Base-by-base conservation (phyloP, 2,797 vertebrate species). In the Catharus ustulatus region DNA sequence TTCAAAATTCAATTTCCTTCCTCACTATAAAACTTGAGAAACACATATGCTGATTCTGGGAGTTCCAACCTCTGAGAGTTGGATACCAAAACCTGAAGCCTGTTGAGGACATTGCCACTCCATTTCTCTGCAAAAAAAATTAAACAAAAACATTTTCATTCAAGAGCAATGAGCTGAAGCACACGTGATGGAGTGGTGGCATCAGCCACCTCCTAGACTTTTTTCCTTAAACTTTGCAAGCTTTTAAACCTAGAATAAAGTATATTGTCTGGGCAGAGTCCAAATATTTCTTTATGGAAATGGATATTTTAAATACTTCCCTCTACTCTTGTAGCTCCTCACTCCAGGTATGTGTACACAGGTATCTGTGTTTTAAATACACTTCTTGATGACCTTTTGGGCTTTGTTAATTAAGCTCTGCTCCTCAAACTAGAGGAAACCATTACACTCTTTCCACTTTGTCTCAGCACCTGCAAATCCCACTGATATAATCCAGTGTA, bases 381-480 rank as follows among this genome's bases (percentile, higher is more conserved):
- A 18, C 49, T 86, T 43, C 67, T 32, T 43, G 61, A 26, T 42
- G 62, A 90, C 38, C 43, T 95, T 91, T 71, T 52, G 63, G 55
- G 42, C 27, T 93, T 90, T 74, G 61, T n/a, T 93, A 24, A 0
- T 71, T 81, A 87, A 80, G 46, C 19, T 10, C 42, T 38, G 15
- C 57, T 96, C 75, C 64, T 81, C 58, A 67, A 55, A 36, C 46
- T 27, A 15, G 55, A 94, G 59, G 84, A 94, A 94, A 84, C 36
- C 26, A 63, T 79, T 49, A 29, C 59, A 49, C 24, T 17, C 36
- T 61, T 91, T 38, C 61, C 54, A 79, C 75, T 95, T 86, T 68
- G 57, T 55, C 79, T 68, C 73, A 92, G 84, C 96, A 97, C 84
- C 91, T 97, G 94, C 88, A 84, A 57, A 91, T 42, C 34, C 8